A percentile compares a stretch with the other conserved stretches of the same genome.
Conservation (phyloP, 2,113 vertebrate genomes). For the Heterotilapia buettikoferi region DNA sequence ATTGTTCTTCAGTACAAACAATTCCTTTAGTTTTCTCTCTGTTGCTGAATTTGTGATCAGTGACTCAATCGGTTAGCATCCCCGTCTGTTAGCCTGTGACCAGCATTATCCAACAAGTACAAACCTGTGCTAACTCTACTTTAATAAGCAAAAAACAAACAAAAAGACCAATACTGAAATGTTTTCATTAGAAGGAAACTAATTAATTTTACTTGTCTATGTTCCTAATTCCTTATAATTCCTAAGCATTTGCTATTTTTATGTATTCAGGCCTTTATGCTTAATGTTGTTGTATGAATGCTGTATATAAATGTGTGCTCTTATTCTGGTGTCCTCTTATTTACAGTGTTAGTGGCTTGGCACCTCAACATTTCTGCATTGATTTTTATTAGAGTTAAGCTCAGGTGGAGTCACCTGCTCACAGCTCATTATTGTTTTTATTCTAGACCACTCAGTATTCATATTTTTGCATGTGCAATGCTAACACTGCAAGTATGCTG, state of each 20-base stretch:
- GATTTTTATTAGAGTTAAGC: neutral
- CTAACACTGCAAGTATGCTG: neutral
- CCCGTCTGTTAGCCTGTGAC: neutral
- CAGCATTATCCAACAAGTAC: neutral
- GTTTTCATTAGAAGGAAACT: neutral
- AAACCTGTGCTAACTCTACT: neutral
- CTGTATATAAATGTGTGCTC: slow-evolving; percentile 42
- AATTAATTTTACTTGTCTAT: neutral
- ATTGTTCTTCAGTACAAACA: neutral
- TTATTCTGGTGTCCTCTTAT: neutral
- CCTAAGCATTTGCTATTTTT: neutral
- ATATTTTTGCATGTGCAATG: neutral
- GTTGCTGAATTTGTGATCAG: neutral
- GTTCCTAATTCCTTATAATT: neutral
- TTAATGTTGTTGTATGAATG: slow-evolving; percentile 20
- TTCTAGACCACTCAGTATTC: slow-evolving; percentile 15
- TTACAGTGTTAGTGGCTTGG: neutral
- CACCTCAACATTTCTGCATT: neutral
- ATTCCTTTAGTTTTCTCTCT: neutral
- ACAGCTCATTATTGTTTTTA: neutral
- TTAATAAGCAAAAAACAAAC: neutral
- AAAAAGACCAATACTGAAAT: neutral
- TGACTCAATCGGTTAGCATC: neutral
- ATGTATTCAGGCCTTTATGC: neutral
- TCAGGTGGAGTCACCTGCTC: neutral